Conservation (phyloP, 2,888 invertebrate genomes). For the Notodonta ziczac region DNA sequence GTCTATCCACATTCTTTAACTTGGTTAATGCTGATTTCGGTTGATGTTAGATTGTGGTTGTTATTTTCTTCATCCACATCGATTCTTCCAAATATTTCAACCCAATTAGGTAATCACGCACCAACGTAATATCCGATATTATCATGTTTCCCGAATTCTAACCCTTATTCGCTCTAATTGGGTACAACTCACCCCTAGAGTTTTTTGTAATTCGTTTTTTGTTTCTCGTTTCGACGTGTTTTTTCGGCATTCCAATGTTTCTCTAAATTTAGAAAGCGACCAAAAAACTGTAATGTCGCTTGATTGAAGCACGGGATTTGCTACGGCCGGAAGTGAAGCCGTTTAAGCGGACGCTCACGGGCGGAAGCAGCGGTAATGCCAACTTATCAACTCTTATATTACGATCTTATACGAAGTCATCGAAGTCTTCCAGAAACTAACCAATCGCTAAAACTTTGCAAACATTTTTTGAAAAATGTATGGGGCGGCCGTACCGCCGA, state of each 20-base stretch:
- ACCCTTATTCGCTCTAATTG: slow-evolving; percentile 23
- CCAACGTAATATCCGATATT: background rate
- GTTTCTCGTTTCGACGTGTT: slow-evolving; percentile 31
- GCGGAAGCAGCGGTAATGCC: slow-evolving; percentile 42
- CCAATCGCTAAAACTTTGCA: too few species aligned
- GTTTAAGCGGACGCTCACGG: slow-evolving; percentile 23
- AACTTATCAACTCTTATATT: slow-evolving; percentile 20
- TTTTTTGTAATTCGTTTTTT: slow-evolving; percentile 26
- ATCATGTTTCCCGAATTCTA: slow-evolving; percentile 5
- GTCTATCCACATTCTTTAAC: too few species aligned
- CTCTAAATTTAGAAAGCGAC: slow-evolving; percentile 41
- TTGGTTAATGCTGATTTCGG: too few species aligned
- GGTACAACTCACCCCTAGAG: slow-evolving; percentile 28
- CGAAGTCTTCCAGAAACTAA: too few species aligned
- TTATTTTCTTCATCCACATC: background rate
- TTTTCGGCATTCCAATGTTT: slow-evolving; percentile 40
- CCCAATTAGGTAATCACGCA: background rate
- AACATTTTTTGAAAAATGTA: too few species aligned
- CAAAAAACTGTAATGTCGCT: slow-evolving; percentile 25
- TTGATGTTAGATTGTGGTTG: too few species aligned
- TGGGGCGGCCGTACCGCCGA: too few species aligned
- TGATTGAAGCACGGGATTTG: slow-evolving; percentile 33
- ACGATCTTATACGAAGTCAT: too few species aligned
- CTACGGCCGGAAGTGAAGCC: slow-evolving; percentile 35
- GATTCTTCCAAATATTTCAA: background rate